phyloP scores from a whole-genome alignment of 2,797 vertebrate genomes.

The Typhlichthys subterraneus region DNA sequence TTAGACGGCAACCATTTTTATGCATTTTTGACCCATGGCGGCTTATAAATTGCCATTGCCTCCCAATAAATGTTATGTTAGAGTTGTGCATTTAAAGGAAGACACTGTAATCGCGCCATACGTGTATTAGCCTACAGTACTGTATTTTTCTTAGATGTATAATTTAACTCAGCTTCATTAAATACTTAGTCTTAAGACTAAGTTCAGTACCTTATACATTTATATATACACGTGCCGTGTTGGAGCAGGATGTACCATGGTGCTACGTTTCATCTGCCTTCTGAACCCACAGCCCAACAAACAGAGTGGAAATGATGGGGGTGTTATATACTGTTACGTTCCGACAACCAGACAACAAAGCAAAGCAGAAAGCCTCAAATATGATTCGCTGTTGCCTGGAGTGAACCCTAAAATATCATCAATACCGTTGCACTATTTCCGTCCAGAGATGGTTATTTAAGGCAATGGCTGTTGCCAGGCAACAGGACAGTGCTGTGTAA shows the following conservation, averaged over 20 bases:
- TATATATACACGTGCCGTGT: slow-evolving; percentile 34
- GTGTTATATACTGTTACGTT: slow-evolving; percentile 46
- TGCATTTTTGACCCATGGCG: no score
- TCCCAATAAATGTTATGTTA: no score
- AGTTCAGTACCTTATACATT: no score
- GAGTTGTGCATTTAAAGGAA: no score
- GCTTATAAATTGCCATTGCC: no score
- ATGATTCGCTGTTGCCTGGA: slow-evolving; percentile 67
- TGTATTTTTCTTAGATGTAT: no score
- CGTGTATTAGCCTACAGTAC: no score
- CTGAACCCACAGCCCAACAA: slow-evolving; percentile 12
- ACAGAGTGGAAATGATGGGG: slow-evolving; percentile 26
- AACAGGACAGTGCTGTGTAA: slow-evolving; percentile 74
- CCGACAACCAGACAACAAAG: slow-evolving; percentile 18
- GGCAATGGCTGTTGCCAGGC: slow-evolving; percentile 82
- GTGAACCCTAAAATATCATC: slow-evolving; percentile 69
- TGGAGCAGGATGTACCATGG: slow-evolving; percentile 36
- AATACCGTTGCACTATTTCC: slow-evolving; percentile 71
- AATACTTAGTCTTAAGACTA: no score
- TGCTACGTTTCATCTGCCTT: slow-evolving; percentile 11
- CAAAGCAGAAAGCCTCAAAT: slow-evolving; percentile 34
- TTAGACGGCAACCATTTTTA: no score
- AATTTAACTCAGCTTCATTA: no score
- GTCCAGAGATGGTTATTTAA: slow-evolving; percentile 78
- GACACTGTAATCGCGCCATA: no score